Base-by-base conservation (phyloP, 2,888 invertebrate genomes). In the Diplolepis rosae region DNA sequence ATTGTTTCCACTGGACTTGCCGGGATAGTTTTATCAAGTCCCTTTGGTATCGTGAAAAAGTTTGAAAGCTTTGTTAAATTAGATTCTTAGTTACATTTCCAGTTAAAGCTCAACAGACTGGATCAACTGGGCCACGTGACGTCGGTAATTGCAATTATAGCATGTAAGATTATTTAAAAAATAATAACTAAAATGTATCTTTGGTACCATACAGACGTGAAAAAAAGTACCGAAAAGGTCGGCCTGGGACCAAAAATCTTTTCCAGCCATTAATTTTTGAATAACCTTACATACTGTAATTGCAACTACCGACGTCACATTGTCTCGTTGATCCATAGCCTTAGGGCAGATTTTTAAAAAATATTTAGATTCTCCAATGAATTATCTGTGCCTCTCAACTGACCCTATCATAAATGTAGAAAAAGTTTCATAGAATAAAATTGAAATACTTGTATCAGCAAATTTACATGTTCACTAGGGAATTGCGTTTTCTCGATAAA, bases 361-460 rank as follows among this genome's bases (percentile, higher is more conserved):
- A 68, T 50, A 68, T 69, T 66, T 30, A 24, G 56, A 54, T 72
- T 66, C 66, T 66, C 65, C 72, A 28, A 32, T 35, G 35, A 39
- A 45, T 42, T n/a, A 52, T 4, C 68, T 54, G 30, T 68, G 56
- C 32, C 28, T 24, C 24, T 56, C 35, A 35, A 56, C 35, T 56
- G 35, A 56, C 56, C 56, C 56, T 35, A 56, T 56, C 56, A 56
- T 56, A 35, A 56, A 56, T 56, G 35, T 56, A 35, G 35, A 56
- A 32, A 18, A 54, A 54, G 11, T 22, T 18, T 22, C 11, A 54
- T 30, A 32, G 15, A 54, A 45, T n/a, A 45, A 30, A 2, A 30
- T 15, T 6, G 48, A 7, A 11, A 15, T n/a, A n/a, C n/a, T n/a
- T n/a, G n/a, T 48, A 48, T 48, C 22, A 22, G 18, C 48, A 22